Percentiles rank a stretch among this genome's conserved stretches.
phyloP scores from a whole-genome alignment of 2,797 vertebrate species.

The Uromys caudimaculatus region DNA sequence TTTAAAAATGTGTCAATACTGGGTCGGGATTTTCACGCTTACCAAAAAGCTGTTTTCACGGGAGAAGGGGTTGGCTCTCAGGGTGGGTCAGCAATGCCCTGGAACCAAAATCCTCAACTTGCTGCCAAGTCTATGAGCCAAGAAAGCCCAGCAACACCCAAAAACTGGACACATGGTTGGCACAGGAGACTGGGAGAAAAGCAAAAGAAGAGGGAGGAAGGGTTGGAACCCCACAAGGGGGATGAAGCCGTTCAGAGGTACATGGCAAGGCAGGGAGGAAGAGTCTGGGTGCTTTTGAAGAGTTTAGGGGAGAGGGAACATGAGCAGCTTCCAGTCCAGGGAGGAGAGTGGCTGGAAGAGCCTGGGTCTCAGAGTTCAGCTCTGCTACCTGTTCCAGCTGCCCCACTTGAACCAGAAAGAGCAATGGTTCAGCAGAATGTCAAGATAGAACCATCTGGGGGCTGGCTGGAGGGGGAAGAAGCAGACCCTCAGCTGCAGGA shows the following conservation, averaged over 20 bases:
- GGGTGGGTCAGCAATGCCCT: neutral
- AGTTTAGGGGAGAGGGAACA: neutral
- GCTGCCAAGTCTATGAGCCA: neutral
- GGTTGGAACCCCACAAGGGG: fast-evolving
- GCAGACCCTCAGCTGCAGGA: neutral
- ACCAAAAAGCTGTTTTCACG: constrained; percentile 29
- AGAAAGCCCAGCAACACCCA: neutral
- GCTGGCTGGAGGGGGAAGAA: neutral
- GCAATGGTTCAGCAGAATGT: neutral
- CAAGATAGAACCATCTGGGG: fast-evolving
- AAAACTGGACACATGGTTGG: neutral
- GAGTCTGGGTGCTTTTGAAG: neutral
- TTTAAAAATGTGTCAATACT: constrained; percentile 29
- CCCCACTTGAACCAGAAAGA: neutral
- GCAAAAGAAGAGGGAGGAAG: neutral
- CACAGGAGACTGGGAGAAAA: neutral
- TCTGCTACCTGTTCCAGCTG: neutral
- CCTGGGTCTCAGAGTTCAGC: neutral
- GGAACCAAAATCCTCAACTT: neutral
- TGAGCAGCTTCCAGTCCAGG: neutral
- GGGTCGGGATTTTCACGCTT: neutral
- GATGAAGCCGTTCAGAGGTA: neutral
- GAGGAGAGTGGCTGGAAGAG: neutral
- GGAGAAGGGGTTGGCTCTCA: neutral
- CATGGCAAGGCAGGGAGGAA: neutral